Base-by-base conservation (phyloP, 2,113 vertebrate species). In the Anarhynchus alexandrinus region DNA sequence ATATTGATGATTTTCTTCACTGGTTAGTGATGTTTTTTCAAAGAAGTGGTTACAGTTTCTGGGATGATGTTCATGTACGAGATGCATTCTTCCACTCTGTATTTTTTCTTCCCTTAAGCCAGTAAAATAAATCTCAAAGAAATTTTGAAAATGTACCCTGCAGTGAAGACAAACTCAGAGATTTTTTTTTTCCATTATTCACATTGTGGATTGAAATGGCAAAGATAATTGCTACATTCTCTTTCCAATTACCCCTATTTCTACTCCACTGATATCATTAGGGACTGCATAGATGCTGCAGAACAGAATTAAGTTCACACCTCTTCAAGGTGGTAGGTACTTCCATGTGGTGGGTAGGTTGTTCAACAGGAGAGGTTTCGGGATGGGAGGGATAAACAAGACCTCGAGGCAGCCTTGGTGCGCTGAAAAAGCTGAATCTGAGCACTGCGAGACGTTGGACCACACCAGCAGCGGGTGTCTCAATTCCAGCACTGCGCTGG, bases 1-100 rank as follows among this genome's bases (percentile, higher is more conserved):
- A 93, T 93, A 96, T 76, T 85, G 87, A 85, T 85, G 57, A 69
- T 85, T 88, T 88, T 76, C 66, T 88, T 80, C 67, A 81, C 30
- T 55, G 55, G 18, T 3, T 66, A 74, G 34, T 58, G 79, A 52
- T 52, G 16, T 64, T 76, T 82, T 82, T 88, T 43, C 47, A 40
- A 38, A 18, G 55, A 59, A 62, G 18, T 2, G 21, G 30, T 73
- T 77, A n/a, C 16, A 76, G 54, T 78, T 86, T 76, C 85, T 90
- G 55, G 2, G 55, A 34, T 7, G 1, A 6, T 72, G 61, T 88
- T 72, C 51, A 38, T 40, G 34, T 61, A 12, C 19, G 77, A 64
- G 54, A 58, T 29, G 29, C 47, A 49, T 81, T 36, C 29, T 52
- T 94, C 21, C 76, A 86, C 14, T 43, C 15, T 2, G 3, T 20